Conservation (phyloP, 2,113 vertebrate genomes). For the Balaeniceps rex region DNA sequence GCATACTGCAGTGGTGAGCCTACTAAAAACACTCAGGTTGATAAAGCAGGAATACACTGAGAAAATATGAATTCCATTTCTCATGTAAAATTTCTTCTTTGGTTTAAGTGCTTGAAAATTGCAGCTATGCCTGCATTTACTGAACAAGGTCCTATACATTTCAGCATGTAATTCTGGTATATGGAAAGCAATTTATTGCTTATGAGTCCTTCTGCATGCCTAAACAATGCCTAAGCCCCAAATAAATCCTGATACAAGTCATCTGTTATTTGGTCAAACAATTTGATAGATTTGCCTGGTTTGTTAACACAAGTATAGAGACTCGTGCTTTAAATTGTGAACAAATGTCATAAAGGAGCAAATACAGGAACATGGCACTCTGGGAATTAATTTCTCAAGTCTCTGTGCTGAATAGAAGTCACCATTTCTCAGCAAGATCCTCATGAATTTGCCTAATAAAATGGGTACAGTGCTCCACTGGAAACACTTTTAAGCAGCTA, state of each 20-base stretch:
- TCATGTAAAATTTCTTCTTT: background rate
- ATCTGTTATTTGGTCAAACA: background rate
- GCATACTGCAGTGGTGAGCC: background rate
- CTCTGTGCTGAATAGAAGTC: background rate
- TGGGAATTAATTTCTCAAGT: background rate
- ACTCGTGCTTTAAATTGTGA: background rate
- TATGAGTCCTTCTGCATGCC: background rate
- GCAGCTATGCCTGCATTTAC: background rate
- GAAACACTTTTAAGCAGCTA: background rate
- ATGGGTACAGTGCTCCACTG: background rate
- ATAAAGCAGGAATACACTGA: background rate
- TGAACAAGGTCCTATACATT: background rate
- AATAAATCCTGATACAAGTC: background rate
- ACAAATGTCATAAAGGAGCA: background rate
- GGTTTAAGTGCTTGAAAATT: background rate
- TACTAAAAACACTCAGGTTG: background rate
- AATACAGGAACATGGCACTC: background rate
- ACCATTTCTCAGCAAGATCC: conserved; percentile 4
- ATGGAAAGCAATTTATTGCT: background rate
- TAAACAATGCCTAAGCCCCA: background rate
- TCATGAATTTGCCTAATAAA: background rate
- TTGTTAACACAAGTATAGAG: background rate
- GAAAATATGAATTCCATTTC: background rate
- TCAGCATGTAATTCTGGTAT: background rate
- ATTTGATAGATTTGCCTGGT: background rate